Conservation (phyloP, 2,797 vertebrate species). For the Menidia menidia region DNA sequence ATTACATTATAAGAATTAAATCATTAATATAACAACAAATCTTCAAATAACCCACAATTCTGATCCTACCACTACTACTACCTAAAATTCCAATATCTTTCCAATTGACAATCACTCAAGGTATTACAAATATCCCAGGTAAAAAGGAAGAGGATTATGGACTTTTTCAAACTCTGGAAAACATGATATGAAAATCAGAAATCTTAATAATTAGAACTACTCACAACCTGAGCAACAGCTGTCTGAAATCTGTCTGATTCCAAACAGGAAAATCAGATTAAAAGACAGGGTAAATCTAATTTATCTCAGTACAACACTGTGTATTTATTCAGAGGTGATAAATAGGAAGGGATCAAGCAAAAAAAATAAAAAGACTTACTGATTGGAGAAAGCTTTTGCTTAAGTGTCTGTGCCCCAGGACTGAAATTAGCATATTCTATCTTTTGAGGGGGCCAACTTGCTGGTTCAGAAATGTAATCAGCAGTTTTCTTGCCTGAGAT, state of each 20-base stretch:
- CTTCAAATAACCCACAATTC: no score
- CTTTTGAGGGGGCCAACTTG: constrained; percentile 1
- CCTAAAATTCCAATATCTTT: not conserved
- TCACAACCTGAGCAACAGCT: not conserved
- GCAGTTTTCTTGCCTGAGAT: constrained; percentile 9
- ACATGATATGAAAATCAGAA: not conserved
- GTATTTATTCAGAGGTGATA: no score
- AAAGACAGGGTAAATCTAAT: not conserved
- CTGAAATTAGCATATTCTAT: constrained; percentile 6
- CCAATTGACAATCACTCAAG: not conserved
- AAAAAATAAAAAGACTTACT: not conserved
- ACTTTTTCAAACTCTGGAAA: not conserved
- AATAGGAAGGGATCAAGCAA: not conserved
- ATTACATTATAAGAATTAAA: no score
- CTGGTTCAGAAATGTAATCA: constrained; percentile 21
- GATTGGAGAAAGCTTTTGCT: constrained; percentile 1
- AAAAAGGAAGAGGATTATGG: not conserved
- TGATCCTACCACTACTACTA: not conserved
- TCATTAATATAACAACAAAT: not conserved
- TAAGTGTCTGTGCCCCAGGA: not conserved
- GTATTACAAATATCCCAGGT: not conserved
- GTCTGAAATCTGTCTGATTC: not conserved
- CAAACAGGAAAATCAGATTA: not conserved
- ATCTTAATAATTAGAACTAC: not conserved
- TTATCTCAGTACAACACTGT: not conserved